These are phyloP conservation scores for Hyppa rectilinea DNA, from an alignment of 2,888 invertebrate genomes.

Conservation along the genomic window DNA sequence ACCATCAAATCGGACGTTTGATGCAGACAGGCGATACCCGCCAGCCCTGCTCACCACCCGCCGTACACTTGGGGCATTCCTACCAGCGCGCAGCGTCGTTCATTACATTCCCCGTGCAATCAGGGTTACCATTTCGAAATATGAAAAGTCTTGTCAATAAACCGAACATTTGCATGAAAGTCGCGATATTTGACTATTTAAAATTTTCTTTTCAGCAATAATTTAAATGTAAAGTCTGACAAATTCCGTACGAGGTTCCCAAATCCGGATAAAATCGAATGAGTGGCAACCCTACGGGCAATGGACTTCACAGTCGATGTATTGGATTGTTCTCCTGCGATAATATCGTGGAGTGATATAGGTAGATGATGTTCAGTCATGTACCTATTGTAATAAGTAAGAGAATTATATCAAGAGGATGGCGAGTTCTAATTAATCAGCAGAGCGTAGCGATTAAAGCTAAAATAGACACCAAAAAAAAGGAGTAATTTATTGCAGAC, in stretches of 20 bases:
- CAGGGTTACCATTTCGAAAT: conserved; percentile 2
- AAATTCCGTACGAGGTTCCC: neutral
- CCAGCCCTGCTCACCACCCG: conserved; percentile 44
- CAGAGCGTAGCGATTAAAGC: neutral
- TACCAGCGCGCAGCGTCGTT: conserved; percentile 31
- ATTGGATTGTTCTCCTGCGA: conserved; percentile 16
- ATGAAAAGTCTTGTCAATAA: neutral
- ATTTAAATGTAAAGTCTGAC: no score
- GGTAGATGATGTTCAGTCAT: neutral
- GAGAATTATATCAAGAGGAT: neutral
- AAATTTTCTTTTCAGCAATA: no score
- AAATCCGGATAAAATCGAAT: neutral
- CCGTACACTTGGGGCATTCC: conserved; percentile 28
- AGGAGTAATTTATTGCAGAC: no score
- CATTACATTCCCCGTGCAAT: conserved; percentile 54
- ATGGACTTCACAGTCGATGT: conserved; percentile 23
- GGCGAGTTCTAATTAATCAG: neutral
- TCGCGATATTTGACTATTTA: neutral
- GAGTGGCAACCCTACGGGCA: neutral
- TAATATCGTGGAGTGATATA: conserved; percentile 22
- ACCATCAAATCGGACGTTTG: neutral
- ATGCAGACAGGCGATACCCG: conserved; percentile 5
- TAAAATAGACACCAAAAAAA: neutral
- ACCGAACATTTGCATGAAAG: no score
- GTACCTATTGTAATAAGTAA: neutral